phyloP scores from a whole-genome alignment of 2,113 vertebrate species.

The Oreotrochilus melanogaster region DNA sequence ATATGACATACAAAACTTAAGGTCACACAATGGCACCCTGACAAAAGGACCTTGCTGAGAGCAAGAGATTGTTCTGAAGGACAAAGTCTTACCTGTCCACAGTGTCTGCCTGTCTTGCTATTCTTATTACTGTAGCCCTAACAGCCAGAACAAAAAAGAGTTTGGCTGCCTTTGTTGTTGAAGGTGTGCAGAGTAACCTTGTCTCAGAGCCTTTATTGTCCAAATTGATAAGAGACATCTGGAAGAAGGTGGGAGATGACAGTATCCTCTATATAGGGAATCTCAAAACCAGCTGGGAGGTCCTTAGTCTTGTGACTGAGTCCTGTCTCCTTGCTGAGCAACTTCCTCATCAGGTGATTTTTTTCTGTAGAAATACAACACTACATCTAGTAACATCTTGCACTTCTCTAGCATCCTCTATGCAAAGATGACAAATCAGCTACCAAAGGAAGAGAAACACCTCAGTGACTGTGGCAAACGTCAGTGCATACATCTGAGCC shows the following conservation, averaged over 20 bases:
- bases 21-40: background rate
- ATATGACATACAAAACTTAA: background rate
- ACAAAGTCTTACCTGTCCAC: background rate
- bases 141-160: background rate
- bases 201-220: background rate
- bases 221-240: background rate
- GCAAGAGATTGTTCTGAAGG: background rate
- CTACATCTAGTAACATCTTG: background rate
- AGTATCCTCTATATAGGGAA: background rate
- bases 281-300: background rate
- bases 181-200: background rate
- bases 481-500: background rate
- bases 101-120: background rate
- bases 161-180: background rate
- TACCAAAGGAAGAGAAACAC: background rate
- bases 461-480: background rate
- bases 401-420: background rate
- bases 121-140: background rate
- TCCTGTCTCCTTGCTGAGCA: background rate
- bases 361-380: background rate
- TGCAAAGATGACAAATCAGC: background rate
- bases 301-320: background rate
- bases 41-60: background rate
- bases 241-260: background rate
- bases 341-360: background rate